A percentile compares a stretch with the other conserved stretches of the same genome.
Evolutionary conservation across 2,113 vertebrate genomes (phyloP).

Genomic region (Chloroceryle aenea): DNA sequence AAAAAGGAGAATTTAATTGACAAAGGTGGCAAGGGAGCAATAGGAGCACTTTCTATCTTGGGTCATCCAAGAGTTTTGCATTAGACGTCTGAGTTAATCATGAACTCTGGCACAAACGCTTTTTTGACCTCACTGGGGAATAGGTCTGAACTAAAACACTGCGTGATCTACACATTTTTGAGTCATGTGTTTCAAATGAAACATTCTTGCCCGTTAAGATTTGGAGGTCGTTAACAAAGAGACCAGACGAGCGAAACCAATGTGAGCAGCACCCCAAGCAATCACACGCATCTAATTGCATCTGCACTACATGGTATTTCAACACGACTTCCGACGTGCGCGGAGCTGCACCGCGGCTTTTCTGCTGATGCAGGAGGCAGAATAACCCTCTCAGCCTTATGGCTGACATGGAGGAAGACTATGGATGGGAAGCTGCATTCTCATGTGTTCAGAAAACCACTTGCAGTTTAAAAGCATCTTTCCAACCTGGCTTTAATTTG

Average conservation of each 20-base stretch:
- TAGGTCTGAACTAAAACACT: neutral
- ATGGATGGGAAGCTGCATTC: neutral
- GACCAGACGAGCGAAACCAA: neutral
- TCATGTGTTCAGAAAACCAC: neutral
- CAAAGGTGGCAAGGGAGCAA: neutral
- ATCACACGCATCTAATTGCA: neutral
- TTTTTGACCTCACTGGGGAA: neutral
- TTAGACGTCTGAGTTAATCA: neutral
- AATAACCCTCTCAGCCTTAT: neutral
- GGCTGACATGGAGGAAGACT: neutral
- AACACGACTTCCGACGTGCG: rapidly evolving
- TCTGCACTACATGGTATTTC: neutral
- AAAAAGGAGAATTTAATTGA: neutral
- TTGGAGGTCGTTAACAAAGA: neutral
- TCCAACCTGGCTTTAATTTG: neutral
- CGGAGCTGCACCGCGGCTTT: neutral
- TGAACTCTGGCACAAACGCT: slow-evolving; percentile 50
- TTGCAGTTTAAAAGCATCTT: neutral
- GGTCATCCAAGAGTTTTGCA: neutral
- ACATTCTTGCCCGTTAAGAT: neutral
- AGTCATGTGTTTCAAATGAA: slow-evolving; percentile 36
- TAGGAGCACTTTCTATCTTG: neutral
- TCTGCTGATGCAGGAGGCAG: neutral
- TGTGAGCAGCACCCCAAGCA: neutral
- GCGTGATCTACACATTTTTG: slow-evolving; percentile 24